Evolutionary conservation across 92 coral and sea anemone genomes (phyloP), one percentile per base, ranked within the genome.

Genomic region (Bergia sp.): DNA sequence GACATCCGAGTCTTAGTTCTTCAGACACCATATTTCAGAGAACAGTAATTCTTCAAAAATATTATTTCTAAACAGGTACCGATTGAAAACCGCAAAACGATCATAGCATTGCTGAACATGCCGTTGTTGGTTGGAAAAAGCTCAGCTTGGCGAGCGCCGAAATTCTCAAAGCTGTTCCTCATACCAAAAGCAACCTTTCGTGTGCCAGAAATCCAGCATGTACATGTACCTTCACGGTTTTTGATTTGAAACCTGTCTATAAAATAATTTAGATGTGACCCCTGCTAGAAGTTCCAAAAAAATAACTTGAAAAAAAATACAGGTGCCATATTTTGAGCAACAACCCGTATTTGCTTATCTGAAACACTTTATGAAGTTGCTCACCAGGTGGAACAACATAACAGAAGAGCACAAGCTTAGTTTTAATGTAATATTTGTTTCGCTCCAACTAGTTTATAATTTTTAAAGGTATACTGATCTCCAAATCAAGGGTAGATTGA

Each of bases 311-410:
- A 23, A 37, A 12, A 45, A 7, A 47, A 50, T 71, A 84, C 87
- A 37, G 58, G 87, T 37, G 67, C n/a, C 43, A 84, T 71, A 84
- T 84, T 84, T 84, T 45, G 43, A 69, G 6, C 42, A 1, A 18
- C 36, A 50, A 84, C 87, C 87, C 77, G 87, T 44, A 44, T 12
- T 15, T 29, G 44, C 47, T 9, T n/a, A 36, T 0, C 29, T 29
- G 29, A 23, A 84, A 71, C 45, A 69, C 42, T 7, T 0, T 37
- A 23, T 84, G 66, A 72, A 29, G 11, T 0, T 45, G 43, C 2
- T 49, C 79, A 71, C 65, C 87, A 84, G 87, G 87, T 84, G 87
- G 87, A 84, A 84, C 87, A 37, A 38, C 64, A 43, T 4, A 44
- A 84, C 79, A 84, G 42, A 66, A 82, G 75, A 72, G 21, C 79